A percentile compares a stretch with the other conserved stretches of the same genome.
Conservation (phyloP, 1,140 invertebrate species). For the Drosophila ambigua region DNA sequence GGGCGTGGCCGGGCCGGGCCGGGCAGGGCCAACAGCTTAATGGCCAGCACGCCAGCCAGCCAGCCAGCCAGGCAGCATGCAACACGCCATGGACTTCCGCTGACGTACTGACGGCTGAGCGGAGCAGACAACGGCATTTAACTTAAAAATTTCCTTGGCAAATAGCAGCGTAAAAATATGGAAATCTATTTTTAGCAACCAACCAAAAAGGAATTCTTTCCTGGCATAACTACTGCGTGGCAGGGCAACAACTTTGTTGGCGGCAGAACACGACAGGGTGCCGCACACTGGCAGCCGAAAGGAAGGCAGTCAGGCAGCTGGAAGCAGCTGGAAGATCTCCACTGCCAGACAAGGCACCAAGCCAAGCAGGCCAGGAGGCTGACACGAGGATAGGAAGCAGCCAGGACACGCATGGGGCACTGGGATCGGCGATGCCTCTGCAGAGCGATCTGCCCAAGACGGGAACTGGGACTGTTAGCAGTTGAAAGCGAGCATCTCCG, state of each 20-base stretch:
- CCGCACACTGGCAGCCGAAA: no score
- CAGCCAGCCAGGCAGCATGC: conserved; percentile 9
- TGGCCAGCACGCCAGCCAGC: conserved; percentile 4
- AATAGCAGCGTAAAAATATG: background rate
- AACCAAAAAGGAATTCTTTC: background rate
- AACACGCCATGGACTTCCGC: conserved; percentile 27
- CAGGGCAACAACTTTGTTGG: conserved; percentile 16
- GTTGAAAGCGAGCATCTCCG: no score
- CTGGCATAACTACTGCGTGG: conserved; percentile 4
- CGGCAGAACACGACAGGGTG: no score
- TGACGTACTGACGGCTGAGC: conserved; percentile 13
- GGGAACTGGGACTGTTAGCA: no score
- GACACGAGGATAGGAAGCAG: no score
- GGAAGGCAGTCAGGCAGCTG: no score
- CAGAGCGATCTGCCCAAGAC: no score
- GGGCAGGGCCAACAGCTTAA: conserved; percentile 23
- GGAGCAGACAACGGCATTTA: conserved; percentile 34
- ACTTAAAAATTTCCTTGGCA: conserved; percentile 15
- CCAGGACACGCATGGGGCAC: no score
- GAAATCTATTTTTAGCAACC: conserved; percentile 18
- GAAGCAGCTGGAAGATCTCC: no score
- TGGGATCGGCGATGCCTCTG: no score
- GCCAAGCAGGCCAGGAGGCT: no score
- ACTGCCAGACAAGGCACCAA: no score
- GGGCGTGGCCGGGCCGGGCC: conserved; percentile 14